phyloP scores from a whole-genome alignment of 2,888 invertebrate genomes.

The Drosophila monieri region DNA sequence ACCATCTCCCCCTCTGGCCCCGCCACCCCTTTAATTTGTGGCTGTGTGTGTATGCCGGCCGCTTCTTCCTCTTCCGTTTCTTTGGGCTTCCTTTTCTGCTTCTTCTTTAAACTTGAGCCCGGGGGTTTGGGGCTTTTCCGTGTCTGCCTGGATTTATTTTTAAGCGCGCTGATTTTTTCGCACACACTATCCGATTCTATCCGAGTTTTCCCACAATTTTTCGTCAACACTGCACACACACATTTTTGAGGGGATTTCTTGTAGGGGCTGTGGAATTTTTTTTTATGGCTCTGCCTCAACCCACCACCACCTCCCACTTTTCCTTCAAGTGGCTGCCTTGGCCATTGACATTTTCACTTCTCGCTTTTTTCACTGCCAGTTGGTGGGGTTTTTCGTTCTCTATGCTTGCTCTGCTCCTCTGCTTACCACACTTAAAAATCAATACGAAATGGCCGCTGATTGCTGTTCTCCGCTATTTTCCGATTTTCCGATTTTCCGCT shows the following conservation, averaged over 20 bases:
- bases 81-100: constrained; percentile 46
- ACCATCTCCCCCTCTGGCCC: constrained; percentile 13
- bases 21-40: constrained; percentile 26
- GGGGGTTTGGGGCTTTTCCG: constrained; percentile 74
- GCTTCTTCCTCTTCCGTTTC: constrained; percentile 47
- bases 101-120: constrained; percentile 41
- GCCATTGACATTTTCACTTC: constrained; percentile 41
- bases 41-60: constrained; percentile 73
- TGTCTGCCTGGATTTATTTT: constrained; percentile 74
- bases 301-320: constrained; percentile 17
- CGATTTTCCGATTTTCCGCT: constrained; percentile 29
- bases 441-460: constrained; percentile 63
- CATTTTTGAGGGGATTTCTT: background rate
- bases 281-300: constrained; percentile 16
- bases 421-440: constrained; percentile 78
- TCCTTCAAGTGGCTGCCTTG: constrained; percentile 11
- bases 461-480: constrained; percentile 15
- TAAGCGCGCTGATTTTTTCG: constrained; percentile 63
- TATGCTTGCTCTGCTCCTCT: constrained; percentile 36
- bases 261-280: background rate
- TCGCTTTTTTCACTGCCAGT: constrained; percentile 62
- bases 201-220: constrained; percentile 20
- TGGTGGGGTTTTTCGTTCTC: constrained; percentile 34
- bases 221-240: constrained; percentile 29
- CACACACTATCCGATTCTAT: constrained; percentile 1